These are phyloP conservation scores for Drosophila guanche DNA, from an alignment of 1,140 invertebrate genomes.

Conservation along the genomic window DNA sequence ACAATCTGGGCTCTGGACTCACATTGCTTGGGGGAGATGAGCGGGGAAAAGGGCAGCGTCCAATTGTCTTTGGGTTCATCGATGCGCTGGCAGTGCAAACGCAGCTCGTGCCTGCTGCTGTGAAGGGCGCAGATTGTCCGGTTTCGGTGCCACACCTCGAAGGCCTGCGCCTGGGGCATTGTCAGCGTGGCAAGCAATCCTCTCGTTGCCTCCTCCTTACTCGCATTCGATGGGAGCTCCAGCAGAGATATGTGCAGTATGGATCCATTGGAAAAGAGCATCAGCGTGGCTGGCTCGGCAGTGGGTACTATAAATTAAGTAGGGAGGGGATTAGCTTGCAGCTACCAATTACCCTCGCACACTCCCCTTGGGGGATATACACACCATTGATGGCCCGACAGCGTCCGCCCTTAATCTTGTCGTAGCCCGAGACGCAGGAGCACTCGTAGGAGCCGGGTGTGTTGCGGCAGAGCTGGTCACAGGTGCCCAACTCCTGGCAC, in stretches of 20 bases:
- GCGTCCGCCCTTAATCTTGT: constrained; percentile 84
- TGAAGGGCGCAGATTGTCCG: constrained; percentile 88
- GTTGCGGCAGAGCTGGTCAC: constrained; percentile 92
- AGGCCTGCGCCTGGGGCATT: constrained; percentile 44
- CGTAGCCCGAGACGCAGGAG: constrained; percentile 90
- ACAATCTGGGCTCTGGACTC: constrained; percentile 33
- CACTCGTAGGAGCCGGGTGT: constrained; percentile 89
- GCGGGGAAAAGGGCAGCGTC: constrained; percentile 85
- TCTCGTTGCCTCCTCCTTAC: constrained; percentile 10
- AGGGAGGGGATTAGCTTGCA: constrained; percentile 6
- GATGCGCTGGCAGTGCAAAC: constrained; percentile 86
- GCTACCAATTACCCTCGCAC: constrained; percentile 1
- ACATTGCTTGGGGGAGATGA: constrained; percentile 69
- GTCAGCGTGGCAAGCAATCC: constrained; percentile 26
- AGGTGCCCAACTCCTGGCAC: constrained; percentile 89
- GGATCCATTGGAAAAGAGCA: constrained; percentile 56
- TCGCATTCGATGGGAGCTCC: constrained; percentile 17
- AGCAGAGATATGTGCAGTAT: constrained; percentile 58
- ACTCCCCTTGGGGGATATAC: constrained; percentile 19
- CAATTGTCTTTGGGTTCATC: constrained; percentile 86
- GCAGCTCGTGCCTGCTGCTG: constrained; percentile 83
- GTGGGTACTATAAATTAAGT: constrained; percentile 58
- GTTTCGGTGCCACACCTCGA: constrained; percentile 85
- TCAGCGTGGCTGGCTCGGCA: constrained; percentile 61
- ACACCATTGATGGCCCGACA: constrained; percentile 90